A percentile compares a stretch with the other conserved stretches of the same genome.
These are phyloP conservation scores for Smittia sp. DNA, from an alignment of 2,888 invertebrate species.

Conservation along the genomic window DNA sequence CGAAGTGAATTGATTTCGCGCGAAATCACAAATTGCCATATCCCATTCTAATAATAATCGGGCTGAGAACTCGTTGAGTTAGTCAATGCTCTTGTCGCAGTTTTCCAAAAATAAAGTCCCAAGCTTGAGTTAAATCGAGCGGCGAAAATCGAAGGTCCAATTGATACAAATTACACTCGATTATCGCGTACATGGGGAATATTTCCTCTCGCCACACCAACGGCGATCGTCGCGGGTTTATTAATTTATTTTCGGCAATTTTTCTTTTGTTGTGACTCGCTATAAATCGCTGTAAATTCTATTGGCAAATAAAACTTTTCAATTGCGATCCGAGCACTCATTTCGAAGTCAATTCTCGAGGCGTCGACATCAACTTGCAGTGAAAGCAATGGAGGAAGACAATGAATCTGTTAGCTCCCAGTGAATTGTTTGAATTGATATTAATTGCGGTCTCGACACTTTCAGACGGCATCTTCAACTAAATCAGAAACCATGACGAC, in stretches of 20 bases:
- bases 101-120: not conserved
- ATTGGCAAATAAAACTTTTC: not conserved
- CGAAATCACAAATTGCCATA: not conserved
- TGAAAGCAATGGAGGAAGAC: not conserved
- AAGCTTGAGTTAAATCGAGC: not conserved
- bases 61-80: not conserved
- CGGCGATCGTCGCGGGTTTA: not conserved
- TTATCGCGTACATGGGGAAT: not conserved
- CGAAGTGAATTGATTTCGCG: not conserved
- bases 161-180: conserved; percentile 16
- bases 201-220: not conserved
- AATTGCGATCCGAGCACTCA: not conserved
- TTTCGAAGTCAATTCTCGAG: not conserved
- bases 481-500: conserved; percentile 88
- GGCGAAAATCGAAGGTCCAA: not conserved
- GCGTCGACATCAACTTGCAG: not conserved
- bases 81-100: not conserved
- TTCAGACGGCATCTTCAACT: conserved; percentile 82
- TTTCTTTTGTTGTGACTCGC: conserved; percentile 5
- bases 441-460: not conserved
- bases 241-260: conserved; percentile 4
- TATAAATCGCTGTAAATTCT: not conserved
- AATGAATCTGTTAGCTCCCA: not conserved
- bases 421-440: not conserved
- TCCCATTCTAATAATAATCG: not conserved